Base-by-base conservation (phyloP, 2,888 invertebrate species). In the Lutraria lutraria region DNA sequence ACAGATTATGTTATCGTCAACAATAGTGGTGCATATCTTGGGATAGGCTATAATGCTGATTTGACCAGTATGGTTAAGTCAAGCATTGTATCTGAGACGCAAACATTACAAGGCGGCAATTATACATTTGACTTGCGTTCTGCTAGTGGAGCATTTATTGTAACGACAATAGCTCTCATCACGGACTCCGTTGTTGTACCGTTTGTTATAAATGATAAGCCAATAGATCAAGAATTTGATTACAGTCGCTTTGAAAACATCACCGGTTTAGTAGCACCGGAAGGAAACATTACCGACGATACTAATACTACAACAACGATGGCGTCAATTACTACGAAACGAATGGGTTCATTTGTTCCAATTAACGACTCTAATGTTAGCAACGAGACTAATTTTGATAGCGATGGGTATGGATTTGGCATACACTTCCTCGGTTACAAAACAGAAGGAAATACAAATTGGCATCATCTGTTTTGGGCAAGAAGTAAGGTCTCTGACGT, bases 361-460 rank as follows among this genome's bases (percentile, higher is more conserved):
- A 52, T 80, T 10, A 88, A 87, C 68, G 72, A 83, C n/a, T 81
- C 86, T 15, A 76, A 56, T 16, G 63, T 60, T 12, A 79, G 82
- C 25, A 86, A 60, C 31, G 56, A 83, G n/a, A 87, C 90, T 31
- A 82, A 82, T 43, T 79, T 90, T 76, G 87, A 81, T 34, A 56
- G 54, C 16, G 85, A 89, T 4, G 89, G 89, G 21, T 91, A 89
- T 63, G 91, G 90, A 25, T 84, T 89, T 56, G 91, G 91, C 21
- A 85, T 91, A 25, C 90, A 91, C 81, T 83, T 91, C 53, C 87
- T 91, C 0, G 91, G 91, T n/a, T 91, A 91, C 68, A 89, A 81
- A 72, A 87, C 90, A n/a, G 84, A 63, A 8, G 68, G 79, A 16
- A 91, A 91, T 72, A 29, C 72, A 25, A 34, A 68, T 12, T 90